Conservation (phyloP, 2,113 vertebrate species). For the Lonchura striata region DNA sequence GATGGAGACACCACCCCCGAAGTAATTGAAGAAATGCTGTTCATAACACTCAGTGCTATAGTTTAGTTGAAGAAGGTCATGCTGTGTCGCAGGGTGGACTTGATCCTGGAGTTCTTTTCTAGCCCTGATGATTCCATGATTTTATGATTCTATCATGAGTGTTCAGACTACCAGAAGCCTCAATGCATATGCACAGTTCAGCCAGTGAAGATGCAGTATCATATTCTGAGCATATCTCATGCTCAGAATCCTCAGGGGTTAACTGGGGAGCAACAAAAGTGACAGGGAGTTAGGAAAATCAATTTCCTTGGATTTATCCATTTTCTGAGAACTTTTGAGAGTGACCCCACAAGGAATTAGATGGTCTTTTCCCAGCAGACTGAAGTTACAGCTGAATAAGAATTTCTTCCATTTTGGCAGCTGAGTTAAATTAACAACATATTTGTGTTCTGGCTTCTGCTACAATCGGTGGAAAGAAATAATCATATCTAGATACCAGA, state of each 20-base stretch:
- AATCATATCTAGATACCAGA: background rate
- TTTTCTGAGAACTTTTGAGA: background rate
- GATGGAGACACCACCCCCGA: background rate
- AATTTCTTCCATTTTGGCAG: background rate
- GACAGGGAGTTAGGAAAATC: background rate
- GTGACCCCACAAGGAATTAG: background rate
- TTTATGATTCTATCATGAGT: background rate
- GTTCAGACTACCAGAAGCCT: accelerated
- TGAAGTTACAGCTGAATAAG: background rate
- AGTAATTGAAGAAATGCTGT: background rate
- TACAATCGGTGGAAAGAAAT: background rate
- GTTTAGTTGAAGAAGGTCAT: background rate
- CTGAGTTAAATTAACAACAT: background rate
- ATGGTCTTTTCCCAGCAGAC: background rate
- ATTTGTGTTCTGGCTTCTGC: background rate
- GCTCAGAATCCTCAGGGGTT: background rate
- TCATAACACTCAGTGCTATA: no score
- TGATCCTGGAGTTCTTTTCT: background rate
- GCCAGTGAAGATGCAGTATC: background rate
- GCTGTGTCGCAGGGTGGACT: background rate
- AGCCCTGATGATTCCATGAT: background rate
- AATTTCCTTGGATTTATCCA: background rate
- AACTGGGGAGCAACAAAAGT: background rate
- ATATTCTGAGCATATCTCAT: background rate
- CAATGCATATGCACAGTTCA: accelerated